Evolutionary conservation across 2,888 invertebrate species (phyloP), one percentile per base, ranked within the genome.

Genomic region (Cantharis lateralis): DNA sequence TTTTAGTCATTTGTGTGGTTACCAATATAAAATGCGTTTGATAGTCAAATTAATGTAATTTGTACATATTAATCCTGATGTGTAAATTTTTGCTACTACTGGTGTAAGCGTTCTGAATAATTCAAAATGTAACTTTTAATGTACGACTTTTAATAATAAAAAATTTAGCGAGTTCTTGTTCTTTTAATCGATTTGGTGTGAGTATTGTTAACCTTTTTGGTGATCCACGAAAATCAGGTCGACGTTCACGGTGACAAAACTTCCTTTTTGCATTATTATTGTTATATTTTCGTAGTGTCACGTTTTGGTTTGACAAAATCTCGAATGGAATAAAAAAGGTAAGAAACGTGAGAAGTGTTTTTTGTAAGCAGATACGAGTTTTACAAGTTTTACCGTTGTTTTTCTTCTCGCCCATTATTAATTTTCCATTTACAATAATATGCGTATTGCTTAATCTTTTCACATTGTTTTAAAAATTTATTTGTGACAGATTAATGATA

Each of bases 1-100:
- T 72, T 74, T 72, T 76, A 77, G 77, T 77, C 77, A 77, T 71
- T 74, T 69, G 64, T 64, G 64, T 77, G 77, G 77, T 77, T 77
- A 77, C 77, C 77, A 77, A 74, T 74, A 68, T 62, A 72, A 70
- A 76, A 66, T 70, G 70, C 32, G 48, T 62, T 70, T 66, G 16
- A 28, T 66, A 73, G 73, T 73, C 73, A 73, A 73, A 20, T 69
- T 69, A 73, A 24, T 62, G 26, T 18, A 62, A 68, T 72, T 68
- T 62, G 61, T 72, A 15, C 18, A 32, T 16, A 69, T 32, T 69
- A 26, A 15, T 24, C 13, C 15, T 26, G n/a, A n/a, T n/a, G 26
- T 68, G 69, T 32, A 69, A 28, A 28, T 32, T 28, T 68, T 69
- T 28, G 26, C 69, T 16, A 70, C 48, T 48, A 48, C 48, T 48